Percentiles rank a stretch among this genome's conserved stretches.
Evolutionary conservation across 2,113 vertebrate species (phyloP).

Genomic region (Calidris pugnax): DNA sequence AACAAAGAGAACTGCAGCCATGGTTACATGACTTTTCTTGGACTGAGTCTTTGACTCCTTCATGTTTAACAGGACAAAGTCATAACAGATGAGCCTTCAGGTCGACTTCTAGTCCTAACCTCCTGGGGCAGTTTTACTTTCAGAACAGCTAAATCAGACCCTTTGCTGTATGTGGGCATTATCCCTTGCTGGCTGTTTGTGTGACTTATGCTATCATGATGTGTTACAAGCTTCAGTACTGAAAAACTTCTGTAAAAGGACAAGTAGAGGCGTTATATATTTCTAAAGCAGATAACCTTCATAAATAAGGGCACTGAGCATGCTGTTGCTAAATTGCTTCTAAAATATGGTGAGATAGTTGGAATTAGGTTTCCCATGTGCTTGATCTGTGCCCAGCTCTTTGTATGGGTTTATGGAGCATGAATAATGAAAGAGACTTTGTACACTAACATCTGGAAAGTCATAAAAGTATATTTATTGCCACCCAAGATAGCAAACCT

Average conservation of each 20-base stretch:
- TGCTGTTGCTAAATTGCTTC: conserved; percentile 45
- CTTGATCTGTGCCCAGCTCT: conserved; percentile 46
- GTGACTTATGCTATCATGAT: not conserved
- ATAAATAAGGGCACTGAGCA: conserved; percentile 38
- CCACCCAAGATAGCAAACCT: conserved; percentile 15
- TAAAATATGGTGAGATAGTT: conserved; percentile 59
- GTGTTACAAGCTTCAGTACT: not conserved
- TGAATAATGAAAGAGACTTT: conserved; percentile 63
- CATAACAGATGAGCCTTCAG: not conserved
- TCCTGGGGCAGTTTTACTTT: not conserved
- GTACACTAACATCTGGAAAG: conserved; percentile 66
- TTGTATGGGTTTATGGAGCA: conserved; percentile 57
- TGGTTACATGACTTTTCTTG: not conserved
- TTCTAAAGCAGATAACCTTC: conserved; percentile 49
- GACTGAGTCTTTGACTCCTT: not conserved
- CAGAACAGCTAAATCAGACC: not conserved
- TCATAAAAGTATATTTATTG: conserved; percentile 53
- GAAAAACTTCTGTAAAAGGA: conserved; percentile 26
- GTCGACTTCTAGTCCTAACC: not conserved
- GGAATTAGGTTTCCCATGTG: conserved; percentile 50
- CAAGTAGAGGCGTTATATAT: not conserved
- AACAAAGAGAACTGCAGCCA: not conserved
- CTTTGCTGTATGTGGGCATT: not conserved
- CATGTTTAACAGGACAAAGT: not conserved
- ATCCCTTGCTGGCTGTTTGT: not conserved